Conservation (phyloP, 2,797 vertebrate genomes). For the Sphaeramia orbicularis region DNA sequence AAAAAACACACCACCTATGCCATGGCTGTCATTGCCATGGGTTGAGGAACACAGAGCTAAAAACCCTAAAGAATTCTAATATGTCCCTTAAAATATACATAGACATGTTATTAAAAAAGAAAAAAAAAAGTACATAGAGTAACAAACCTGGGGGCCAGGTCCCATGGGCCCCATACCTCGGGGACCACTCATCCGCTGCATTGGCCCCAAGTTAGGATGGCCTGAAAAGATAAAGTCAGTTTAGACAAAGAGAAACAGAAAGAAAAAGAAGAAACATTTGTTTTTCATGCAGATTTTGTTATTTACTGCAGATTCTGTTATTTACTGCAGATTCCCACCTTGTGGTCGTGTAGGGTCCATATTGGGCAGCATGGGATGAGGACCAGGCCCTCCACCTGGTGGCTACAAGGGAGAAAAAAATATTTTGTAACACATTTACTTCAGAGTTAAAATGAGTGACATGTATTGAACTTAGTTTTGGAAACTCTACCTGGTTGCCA, state of each 20-base stretch:
- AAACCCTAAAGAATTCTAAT: too few relatives aligned
- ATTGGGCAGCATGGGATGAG: conserved; percentile 97
- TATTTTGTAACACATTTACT: conserved; percentile 1
- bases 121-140: neutral
- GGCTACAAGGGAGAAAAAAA: conserved; percentile 81
- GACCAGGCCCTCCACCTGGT: conserved; percentile 95
- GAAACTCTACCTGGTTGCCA: conserved; percentile 92
- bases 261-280: neutral
- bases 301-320: neutral
- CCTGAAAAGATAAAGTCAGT: conserved; percentile 75
- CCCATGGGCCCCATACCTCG: conserved; percentile 99
- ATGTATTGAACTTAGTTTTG: neutral
- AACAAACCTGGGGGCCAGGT: conserved; percentile 94
- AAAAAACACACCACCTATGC: too few relatives aligned
- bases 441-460: neutral
- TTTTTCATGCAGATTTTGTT: neutral
- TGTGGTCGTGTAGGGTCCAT: conserved; percentile 98
- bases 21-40: too few relatives aligned
- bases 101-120: neutral
- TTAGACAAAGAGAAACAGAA: neutral
- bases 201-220: conserved; percentile 94
- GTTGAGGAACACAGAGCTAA: too few relatives aligned
- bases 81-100: too few relatives aligned
- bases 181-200: conserved; percentile 98
- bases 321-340: conserved; percentile 81